Percentiles rank a stretch among this genome's conserved stretches.
These are phyloP conservation scores for Pachycephala philippinensis DNA, from an alignment of 2,113 vertebrate genomes.

Conservation along the genomic window DNA sequence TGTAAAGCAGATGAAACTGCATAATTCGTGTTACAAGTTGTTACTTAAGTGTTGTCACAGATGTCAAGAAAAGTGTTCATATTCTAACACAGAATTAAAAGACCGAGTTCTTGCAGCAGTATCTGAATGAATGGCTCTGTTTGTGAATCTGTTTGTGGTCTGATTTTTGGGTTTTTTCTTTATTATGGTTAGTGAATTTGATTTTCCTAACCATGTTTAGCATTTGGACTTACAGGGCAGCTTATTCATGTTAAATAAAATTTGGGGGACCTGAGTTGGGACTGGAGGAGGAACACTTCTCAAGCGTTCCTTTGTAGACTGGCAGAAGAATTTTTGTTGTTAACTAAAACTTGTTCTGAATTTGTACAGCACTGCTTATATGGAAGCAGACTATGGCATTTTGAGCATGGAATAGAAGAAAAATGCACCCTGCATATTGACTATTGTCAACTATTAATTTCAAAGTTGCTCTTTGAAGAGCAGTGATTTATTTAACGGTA, in stretches of 20 bases:
- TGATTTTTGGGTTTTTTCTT: not conserved
- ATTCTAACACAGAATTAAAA: not conserved
- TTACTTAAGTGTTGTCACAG: not conserved
- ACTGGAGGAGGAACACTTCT: not conserved
- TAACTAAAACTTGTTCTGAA: not conserved
- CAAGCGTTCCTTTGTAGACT: not conserved
- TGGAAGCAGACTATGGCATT: not conserved
- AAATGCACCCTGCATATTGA: not conserved
- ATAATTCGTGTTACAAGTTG: not conserved
- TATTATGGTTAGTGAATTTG: not conserved
- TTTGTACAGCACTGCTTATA: not conserved
- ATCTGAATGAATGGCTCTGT: not conserved
- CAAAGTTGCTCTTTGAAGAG: not conserved
- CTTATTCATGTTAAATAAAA: not conserved
- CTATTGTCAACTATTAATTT: not conserved
- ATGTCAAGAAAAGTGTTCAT: not conserved
- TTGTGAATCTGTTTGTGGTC: not conserved
- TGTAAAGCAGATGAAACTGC: conserved; percentile 27
- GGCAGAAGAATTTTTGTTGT: not conserved
- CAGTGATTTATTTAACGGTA: not conserved
- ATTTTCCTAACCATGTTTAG: rapidly evolving
- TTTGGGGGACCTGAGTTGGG: not conserved
- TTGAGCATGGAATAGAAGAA: not conserved
- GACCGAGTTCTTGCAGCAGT: not conserved
- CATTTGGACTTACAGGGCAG: not conserved